Evolutionary conservation across 2,888 invertebrate species (phyloP).

Genomic region (Papilio gigon): DNA sequence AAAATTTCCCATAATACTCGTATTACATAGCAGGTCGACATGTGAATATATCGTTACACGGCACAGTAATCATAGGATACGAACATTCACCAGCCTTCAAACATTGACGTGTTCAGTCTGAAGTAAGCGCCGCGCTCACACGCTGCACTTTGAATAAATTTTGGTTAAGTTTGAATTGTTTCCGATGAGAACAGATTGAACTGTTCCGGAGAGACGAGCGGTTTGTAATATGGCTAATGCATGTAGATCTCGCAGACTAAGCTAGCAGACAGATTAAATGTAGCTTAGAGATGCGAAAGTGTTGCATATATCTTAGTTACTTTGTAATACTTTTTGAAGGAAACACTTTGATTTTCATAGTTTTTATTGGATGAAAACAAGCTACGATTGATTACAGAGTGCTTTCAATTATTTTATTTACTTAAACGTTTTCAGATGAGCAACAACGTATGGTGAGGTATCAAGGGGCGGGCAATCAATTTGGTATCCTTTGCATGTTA

Average conservation of each 20-base stretch:
- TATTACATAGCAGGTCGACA: background rate
- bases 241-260: background rate
- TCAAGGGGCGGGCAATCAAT: constrained; percentile 28
- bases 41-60: background rate
- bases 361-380: background rate
- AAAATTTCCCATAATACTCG: background rate
- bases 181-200: background rate
- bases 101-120: constrained; percentile 27
- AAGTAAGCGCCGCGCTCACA: constrained; percentile 10
- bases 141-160: constrained; percentile 24
- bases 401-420: background rate
- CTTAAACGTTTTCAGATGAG: background rate
- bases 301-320: too few species aligned
- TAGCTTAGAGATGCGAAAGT: background rate
- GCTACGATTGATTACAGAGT: background rate
- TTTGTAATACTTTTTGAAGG: background rate
- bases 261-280: background rate
- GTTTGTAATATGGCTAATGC: constrained; percentile 5
- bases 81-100: constrained; percentile 26
- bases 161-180: constrained; percentile 5
- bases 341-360: background rate
- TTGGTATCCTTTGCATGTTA: constrained; percentile 29
- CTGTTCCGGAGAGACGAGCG: background rate
- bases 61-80: constrained; percentile 1
- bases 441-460: background rate